Evolutionary conservation across 2,797 vertebrate genomes (phyloP), one percentile per base, ranked within the genome.

Genomic region (Decapterus maruadsi): DNA sequence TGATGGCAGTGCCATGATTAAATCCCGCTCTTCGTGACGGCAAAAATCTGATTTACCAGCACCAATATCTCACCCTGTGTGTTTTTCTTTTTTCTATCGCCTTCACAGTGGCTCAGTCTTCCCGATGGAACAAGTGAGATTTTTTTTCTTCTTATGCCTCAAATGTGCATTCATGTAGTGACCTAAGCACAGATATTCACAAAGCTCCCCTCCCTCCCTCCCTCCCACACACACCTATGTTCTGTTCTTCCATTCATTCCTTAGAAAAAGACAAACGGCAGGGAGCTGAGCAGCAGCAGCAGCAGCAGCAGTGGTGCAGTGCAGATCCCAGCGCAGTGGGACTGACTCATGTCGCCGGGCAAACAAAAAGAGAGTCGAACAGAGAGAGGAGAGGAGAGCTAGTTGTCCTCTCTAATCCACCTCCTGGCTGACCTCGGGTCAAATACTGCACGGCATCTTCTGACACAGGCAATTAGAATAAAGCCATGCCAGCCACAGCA

Each of bases 321-420:
- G 90, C 92, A 93, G 92, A 90, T 91, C 88, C 63, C 83, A 48
- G 87, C 64, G 46, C 85, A 84, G 78, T 82, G 84, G 86, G 90
- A 92, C 93, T 88, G 85, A 86, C 87, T 92, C 85, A 70, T 83
- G 85, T 91, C 82, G 40, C 86, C 62, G 65, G 88, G 92, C 89
- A 93, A 91, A 94, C 89, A 93, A 85, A 87, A 69, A 81, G 85
- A 68, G 75, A 66, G 68, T 51, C 4, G 48, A 76, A 77, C 2
- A 42, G 67, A 77, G 77, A 78, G 73, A 72, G 17, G 46, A 70
- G 29, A 54, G 54, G 70, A 83, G 77, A 80, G 76, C 77, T 60
- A 69, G 61, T 79, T 45, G 81, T 84, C 74, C 63, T 68, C 50
- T 80, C 68, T 88, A 87, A 92, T 92, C 90, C 70, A 78, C 88